Base-by-base conservation (phyloP, 53 echinoderm and acorn worm species). In the Holothuria scabra region DNA sequence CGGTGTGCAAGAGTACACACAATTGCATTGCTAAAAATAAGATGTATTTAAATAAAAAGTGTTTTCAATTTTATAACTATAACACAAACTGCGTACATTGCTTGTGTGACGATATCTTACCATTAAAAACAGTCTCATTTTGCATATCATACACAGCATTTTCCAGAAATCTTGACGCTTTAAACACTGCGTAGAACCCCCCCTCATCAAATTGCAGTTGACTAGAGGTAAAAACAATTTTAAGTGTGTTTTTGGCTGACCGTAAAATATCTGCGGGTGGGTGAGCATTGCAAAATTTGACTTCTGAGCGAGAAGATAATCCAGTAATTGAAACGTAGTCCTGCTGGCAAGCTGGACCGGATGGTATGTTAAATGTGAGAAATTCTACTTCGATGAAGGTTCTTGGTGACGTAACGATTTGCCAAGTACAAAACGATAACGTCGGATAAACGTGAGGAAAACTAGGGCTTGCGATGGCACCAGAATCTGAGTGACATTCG, bases 371-470 rank as follows among this genome's bases (percentile, higher is more conserved):
- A 61, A 97, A 85, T 2, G 84, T 83, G 20, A 56, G 23, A 72
- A 97, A 97, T 22, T 31, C 81, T 2, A 97, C 67, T 34, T 67
- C 76, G 31, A 97, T 81, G 49, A 67, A 90, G 30, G 97, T 97
- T 65, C 85, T 83, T 18, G 70, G 76, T 28, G 86, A 25, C 0
- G 93, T 94, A 20, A 75, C 83, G 58, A 97, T 92, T 1, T 38
- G 85, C 97, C 97, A 97, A 19, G 69, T 79, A 79, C 80, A 88
- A 26, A 41, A 44, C 8, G 46, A 22, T 11, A 44, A 74, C 3
- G 84, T 28, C 9, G 66, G 66, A 60, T 85, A 85, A 38, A 31
- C 80, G 18, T 60, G 31, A 0, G 92, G 92, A 70, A 81, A 83
- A 49, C 75, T 69, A 57, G 65, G 67, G 23, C 89, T 85, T 19